phyloP scores from a whole-genome alignment of 2,888 invertebrate species.

The Tachystola acroxantha region DNA sequence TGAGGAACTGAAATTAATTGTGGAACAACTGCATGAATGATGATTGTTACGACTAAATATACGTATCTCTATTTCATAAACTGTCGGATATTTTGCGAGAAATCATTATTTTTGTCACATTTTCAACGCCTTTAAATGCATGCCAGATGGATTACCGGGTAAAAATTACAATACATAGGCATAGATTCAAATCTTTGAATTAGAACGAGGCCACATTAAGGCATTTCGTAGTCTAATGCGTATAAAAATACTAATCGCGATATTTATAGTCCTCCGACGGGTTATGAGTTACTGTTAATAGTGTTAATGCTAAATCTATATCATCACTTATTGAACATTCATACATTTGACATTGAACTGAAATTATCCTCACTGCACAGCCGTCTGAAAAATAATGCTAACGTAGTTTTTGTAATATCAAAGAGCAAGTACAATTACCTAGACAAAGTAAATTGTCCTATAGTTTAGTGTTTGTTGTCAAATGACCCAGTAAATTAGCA shows the following conservation, averaged over 20 bases:
- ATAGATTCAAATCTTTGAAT: no score
- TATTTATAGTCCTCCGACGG: constrained; percentile 38
- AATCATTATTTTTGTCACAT: no score
- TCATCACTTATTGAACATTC: constrained; percentile 71
- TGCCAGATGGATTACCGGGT: no score
- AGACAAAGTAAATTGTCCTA: no score
- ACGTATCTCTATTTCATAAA: constrained; percentile 57
- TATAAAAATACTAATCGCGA: no score
- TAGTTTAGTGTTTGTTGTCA: no score
- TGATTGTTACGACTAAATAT: constrained; percentile 33
- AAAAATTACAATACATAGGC: no score
- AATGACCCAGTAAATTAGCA: constrained; percentile 5
- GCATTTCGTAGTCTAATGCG: no score
- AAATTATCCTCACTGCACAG: constrained; percentile 72
- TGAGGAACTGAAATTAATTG: constrained; percentile 18
- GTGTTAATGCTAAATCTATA: constrained; percentile 70
- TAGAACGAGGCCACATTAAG: no score
- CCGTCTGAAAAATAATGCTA: constrained; percentile 71
- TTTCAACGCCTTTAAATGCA: no score
- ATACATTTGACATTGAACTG: constrained; percentile 70
- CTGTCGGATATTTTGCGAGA: constrained; percentile 37
- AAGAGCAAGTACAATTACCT: constrained; percentile 50
- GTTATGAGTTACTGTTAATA: constrained; percentile 64
- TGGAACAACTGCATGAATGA: constrained; percentile 44
- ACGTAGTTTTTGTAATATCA: constrained; percentile 75